phyloP scores from a whole-genome alignment of 2,797 vertebrate species.

The Coluber constrictor region DNA sequence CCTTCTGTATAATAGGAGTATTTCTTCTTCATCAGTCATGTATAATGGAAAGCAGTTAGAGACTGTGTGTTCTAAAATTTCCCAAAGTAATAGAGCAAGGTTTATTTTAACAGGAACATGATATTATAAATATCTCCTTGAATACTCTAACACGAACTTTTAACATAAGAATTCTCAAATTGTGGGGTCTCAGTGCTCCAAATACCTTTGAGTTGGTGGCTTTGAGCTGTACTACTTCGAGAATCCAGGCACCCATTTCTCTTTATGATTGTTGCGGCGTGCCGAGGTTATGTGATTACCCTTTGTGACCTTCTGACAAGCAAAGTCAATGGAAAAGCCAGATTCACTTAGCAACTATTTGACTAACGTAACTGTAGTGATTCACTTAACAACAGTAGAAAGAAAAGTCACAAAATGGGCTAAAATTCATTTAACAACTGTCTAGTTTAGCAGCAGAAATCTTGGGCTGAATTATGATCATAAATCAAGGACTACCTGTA shows the following conservation, averaged over 20 bases:
- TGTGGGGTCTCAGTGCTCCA: neutral
- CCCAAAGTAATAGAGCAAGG: neutral
- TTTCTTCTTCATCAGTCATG: neutral
- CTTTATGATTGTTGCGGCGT: neutral
- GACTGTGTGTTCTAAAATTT: neutral
- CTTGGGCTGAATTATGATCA: neutral
- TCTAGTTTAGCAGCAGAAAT: neutral
- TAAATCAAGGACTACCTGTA: neutral
- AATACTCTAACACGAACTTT: neutral
- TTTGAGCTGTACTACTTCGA: neutral
- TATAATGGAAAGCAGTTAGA: neutral
- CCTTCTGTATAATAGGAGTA: neutral
- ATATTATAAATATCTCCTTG: neutral
- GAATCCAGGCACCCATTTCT: neutral
- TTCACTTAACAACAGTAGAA: neutral
- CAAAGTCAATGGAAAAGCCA: neutral
- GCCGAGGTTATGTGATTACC: neutral
- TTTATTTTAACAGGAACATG: neutral
- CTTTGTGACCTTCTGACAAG: neutral
- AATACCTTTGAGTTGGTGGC: neutral
- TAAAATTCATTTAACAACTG: neutral
- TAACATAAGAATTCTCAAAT: neutral
- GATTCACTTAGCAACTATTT: neutral
- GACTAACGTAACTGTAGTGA: neutral
- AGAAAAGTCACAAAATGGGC: neutral